Evolutionary conservation across 2,888 invertebrate genomes (phyloP).

Genomic region (Megalurothrips usitatus): DNA sequence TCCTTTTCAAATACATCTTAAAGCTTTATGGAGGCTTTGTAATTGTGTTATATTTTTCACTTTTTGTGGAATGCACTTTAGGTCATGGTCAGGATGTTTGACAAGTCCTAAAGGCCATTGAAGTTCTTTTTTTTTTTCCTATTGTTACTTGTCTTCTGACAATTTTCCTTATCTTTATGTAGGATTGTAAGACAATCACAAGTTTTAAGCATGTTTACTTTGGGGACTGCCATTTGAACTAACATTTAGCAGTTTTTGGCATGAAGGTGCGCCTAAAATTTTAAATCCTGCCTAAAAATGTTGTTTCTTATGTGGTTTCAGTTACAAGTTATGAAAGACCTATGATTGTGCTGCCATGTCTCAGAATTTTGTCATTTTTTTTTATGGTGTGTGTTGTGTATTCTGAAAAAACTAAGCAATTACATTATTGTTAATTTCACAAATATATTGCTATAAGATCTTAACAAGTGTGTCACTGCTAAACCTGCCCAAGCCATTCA

Average conservation of each 20-base stretch:
- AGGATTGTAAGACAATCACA: neutral
- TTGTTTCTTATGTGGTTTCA: neutral
- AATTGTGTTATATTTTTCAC: slow-evolving; percentile 2
- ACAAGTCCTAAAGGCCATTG: too few relatives aligned
- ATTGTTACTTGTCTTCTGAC: too few relatives aligned
- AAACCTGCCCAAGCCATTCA: neutral
- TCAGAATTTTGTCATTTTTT: neutral
- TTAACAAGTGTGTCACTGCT: neutral
- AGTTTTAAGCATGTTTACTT: neutral
- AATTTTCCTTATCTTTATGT: neutral
- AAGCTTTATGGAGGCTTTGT: neutral
- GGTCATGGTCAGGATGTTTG: neutral
- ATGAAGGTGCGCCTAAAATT: too few relatives aligned
- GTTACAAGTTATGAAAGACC: too few relatives aligned
- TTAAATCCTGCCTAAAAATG: neutral
- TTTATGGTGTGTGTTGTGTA: slow-evolving; percentile 8
- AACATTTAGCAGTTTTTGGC: too few relatives aligned
- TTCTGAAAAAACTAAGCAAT: neutral
- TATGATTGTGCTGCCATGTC: neutral
- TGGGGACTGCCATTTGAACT: too few relatives aligned
- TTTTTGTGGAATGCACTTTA: neutral
- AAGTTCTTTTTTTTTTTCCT: too few relatives aligned
- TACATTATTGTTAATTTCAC: slow-evolving; percentile 6
- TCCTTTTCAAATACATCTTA: neutral
- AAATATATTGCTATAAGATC: neutral